These are phyloP conservation scores for Hypotaenidia philippensis DNA, from an alignment of 2,797 vertebrate species.

Conservation along the genomic window DNA sequence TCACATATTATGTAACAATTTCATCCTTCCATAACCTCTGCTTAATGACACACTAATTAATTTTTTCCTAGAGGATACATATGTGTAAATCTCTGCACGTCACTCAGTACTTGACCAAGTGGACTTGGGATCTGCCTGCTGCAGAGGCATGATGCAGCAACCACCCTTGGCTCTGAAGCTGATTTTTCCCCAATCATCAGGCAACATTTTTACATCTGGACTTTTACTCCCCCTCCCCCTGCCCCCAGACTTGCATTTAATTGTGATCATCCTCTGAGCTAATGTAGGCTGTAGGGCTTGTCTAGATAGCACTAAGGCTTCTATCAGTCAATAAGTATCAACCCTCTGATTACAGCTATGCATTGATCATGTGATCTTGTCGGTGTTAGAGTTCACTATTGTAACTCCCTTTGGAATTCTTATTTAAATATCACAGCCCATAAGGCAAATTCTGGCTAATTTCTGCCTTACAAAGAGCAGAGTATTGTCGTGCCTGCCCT, in stretches of 20 bases:
- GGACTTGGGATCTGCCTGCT: not conserved
- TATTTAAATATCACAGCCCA: not conserved
- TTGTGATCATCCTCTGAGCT: not conserved
- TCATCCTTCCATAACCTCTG: not conserved
- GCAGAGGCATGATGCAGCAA: not conserved
- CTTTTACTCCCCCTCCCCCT: not conserved
- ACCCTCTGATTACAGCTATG: not conserved
- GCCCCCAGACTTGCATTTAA: not conserved
- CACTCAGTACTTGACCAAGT: not conserved
- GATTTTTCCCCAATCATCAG: not conserved
- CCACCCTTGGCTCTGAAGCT: not conserved
- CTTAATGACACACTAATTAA: not conserved
- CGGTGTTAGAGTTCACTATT: not conserved
- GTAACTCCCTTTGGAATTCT: not conserved
- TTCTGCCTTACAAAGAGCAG: not conserved
- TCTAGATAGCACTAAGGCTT: not conserved
- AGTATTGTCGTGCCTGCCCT: not conserved
- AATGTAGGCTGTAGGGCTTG: not conserved
- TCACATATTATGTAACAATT: not conserved
- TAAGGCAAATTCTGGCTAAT: not conserved
- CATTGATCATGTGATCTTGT: not conserved
- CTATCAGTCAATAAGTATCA: not conserved
- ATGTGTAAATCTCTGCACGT: not conserved
- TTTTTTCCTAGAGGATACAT: not conserved
- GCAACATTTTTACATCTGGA: not conserved